Base-by-base conservation (phyloP, 2,797 vertebrate genomes). In the Poecile montanus region DNA sequence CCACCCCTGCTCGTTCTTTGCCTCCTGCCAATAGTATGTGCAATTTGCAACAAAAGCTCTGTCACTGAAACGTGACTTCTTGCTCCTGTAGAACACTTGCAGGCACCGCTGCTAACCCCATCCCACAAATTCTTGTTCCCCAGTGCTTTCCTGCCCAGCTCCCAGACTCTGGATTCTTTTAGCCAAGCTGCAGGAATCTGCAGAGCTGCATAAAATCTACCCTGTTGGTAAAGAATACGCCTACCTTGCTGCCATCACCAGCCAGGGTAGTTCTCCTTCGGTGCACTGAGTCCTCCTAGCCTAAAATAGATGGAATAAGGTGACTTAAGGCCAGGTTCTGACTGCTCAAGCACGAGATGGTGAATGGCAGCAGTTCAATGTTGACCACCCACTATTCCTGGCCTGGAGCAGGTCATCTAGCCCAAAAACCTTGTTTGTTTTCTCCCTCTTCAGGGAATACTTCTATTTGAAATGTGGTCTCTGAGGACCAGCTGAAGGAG, bases 401-500 rank as follows among this genome's bases (percentile, higher is more conserved):
- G 45, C 47, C 56, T 23, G 2, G 32, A 74, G 57, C 61, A 89
- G 23, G 32, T 80, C 53, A 74, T 36, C 71, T 51, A 76, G 53
- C 47, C 58, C 34, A 17, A 63, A 42, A 82, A 27, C 26, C 8
- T 84, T 68, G 34, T 60, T 88, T 81, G 32, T 58, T 80, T 90
- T 63, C 76, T 85, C 61, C 30, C 44, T 88, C 48, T 5, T 20
- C 51, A 51, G 71, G 30, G 66, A 89, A 25, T 40, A 57, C 22
- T 82, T 89, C 34, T 77, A 27, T 42, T 76, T n/a, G 63, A 92
- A 95, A 87, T 0, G 7, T 36, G 58, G 80, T 44, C 80, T 91
- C 74, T 4, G 10, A 95, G 38, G 73, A 85, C 79, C 76, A 84
- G 70, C 76, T 93, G 88, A 86, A 84, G 90, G 73, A 89, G 38